Evolutionary conservation across 1,140 invertebrate species (phyloP), one percentile per base, ranked within the genome.

Genomic region (Caerostris darwini): DNA sequence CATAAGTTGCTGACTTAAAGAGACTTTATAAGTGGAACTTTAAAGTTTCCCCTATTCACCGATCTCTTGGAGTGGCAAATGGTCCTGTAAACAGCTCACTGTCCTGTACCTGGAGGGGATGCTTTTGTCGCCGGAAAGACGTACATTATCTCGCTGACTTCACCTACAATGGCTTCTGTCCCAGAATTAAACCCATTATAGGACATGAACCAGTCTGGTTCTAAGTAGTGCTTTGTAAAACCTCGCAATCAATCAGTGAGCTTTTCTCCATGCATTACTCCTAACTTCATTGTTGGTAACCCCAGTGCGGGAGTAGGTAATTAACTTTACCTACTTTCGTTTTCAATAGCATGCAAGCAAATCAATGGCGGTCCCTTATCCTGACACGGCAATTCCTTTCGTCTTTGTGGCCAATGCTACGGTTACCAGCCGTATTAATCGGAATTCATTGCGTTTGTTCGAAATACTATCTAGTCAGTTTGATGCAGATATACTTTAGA

Each of bases 251-350:
- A 88, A 88, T 88, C 86, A 88, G 86, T 64, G 54, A 64, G 83
- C 83, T 67, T 88, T 88, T 88, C 86, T 88, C 86, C 50, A 14
- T 17, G 34, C 86, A 88, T 88, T 88, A 64, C 50, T 19, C 54
- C 54, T 88, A 88, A 64, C 57, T 88, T 67, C 86, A 88, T 88
- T 88, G 86, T 88, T 88, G 67, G 86, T 67, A 88, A 54, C 86
- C 34, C 58, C 54, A 85, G 54, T n/a, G 82, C 82, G 57, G 54
- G 82, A 67, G 86, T 67, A 61, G 59, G 86, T 88, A 88, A 88
- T 88, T 88, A 88, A 88, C 86, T 88, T 88, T 88, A 88, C 86
- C 86, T 88, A 88, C 86, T 88, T 88, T 88, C 86, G 58, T 61
- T 88, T 88, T 67, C 86, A 88, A 88, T 88, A 64, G 86, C 61